Evolutionary conservation across 2,888 invertebrate genomes (phyloP), one percentile per base, ranked within the genome.

Genomic region (Pammene aurita): DNA sequence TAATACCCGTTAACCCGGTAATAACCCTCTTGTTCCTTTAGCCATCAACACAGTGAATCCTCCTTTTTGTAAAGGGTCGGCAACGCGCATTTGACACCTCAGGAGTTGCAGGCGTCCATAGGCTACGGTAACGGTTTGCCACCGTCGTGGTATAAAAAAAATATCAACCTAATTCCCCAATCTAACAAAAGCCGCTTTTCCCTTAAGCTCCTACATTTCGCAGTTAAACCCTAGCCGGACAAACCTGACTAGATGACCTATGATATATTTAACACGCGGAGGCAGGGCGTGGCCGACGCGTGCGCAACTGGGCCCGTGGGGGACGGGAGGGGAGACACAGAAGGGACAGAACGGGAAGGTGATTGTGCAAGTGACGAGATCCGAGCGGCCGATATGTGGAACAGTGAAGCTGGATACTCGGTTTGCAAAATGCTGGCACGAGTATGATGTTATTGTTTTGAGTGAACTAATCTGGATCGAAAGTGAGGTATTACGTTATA

Each of bases 221-320:
- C 79, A 77, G 79, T 76, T 70, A 72, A 80, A 73, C 76, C 74
- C 67, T 71, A 74, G 68, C 75, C 77, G 77, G 79, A 78, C 80
- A 79, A 80, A 79, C 78, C 78, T 78, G 80, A 79, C 80, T 80
- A 83, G 83, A 85, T 88, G 88, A 87, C 86, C 88, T 85, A 80
- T 86, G 87, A 87, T 89, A 87, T 83, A 76, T 75, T 75, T 77
- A 75, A 75, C 76, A 74, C 85, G 84, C 83, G 81, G 82, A 80
- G 82, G 80, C 84, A 85, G 82, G 88, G 88, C 87, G 89, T 86
- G 87, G 86, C 75, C 82, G 84, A 83, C 87, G 87, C 87, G 87
- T 87, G 86, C 87, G 84, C 86, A 84, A 84, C 86, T 84, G 80
- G 80, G 78, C 80, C 77, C 76, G 68, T 76, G 75, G 72, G 72